These are phyloP conservation scores for Epinephelus cyanopodus DNA, from an alignment of 2,113 vertebrate species.

Conservation along the genomic window DNA sequence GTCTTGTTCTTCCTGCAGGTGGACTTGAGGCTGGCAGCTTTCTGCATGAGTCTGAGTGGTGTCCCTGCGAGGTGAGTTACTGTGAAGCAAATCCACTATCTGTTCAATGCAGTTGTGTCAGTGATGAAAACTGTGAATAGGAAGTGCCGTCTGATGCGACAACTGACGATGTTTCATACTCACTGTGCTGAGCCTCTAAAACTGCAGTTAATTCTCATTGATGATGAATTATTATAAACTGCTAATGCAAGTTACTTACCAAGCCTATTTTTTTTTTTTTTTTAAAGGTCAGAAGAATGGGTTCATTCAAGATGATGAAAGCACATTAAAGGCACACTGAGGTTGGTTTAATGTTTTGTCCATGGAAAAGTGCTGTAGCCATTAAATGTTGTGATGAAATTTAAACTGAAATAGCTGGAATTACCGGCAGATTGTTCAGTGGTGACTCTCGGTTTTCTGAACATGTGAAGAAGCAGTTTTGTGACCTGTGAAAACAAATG, in stretches of 20 bases:
- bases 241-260: background rate
- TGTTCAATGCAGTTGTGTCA: background rate
- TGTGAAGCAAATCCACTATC: rapidly evolving
- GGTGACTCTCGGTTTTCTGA: conserved; percentile 92
- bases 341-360: background rate
- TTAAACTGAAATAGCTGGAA: conserved; percentile 83
- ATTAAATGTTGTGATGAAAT: conserved; percentile 55
- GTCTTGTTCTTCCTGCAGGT: conserved; percentile 6
- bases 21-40: background rate
- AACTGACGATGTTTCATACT: conserved; percentile 89
- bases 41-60: rapidly evolving
- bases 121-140: conserved; percentile 92
- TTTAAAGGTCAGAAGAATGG: background rate
- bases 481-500: background rate
- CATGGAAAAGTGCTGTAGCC: background rate
- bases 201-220: background rate
- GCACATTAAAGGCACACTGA: background rate
- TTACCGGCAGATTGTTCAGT: conserved; percentile 92
- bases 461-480: background rate
- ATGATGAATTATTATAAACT: rapidly evolving
- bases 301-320: rapidly evolving
- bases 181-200: conserved; percentile 68
- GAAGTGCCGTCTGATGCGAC: conserved; percentile 97
- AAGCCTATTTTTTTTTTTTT: rapidly evolving
- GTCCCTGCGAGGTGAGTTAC: conserved; percentile 34